Conservation (phyloP, 2,113 vertebrate genomes). For the Varanus salvator region DNA sequence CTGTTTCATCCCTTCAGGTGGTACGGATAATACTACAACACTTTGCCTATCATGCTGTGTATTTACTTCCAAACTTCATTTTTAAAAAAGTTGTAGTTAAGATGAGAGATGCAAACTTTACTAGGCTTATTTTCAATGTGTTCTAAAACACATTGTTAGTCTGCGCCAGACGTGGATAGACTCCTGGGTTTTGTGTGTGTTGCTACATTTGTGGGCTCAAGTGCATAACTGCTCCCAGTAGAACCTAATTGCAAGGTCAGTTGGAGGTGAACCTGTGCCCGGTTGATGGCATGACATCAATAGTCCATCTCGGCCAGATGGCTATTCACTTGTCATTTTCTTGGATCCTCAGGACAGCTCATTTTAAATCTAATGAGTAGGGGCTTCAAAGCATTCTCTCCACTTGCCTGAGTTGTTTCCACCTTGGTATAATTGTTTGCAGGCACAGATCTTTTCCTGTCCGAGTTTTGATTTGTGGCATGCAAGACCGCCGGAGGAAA, state of each 20-base stretch:
- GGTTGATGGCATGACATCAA: constrained; percentile 36
- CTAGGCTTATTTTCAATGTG: neutral
- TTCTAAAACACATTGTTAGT: constrained; percentile 4
- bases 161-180: neutral
- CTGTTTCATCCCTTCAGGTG: constrained; percentile 31
- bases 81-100: neutral
- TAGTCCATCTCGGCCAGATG: constrained; percentile 51
- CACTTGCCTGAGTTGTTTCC: neutral
- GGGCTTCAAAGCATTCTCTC: constrained; percentile 25
- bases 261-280: constrained; percentile 54
- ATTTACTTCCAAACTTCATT: neutral
- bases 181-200: neutral
- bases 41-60: neutral
- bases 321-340: constrained; percentile 47
- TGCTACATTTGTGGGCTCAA: constrained; percentile 41
- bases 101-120: constrained; percentile 9
- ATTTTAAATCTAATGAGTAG: neutral
- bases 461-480: neutral
- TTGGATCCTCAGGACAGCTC: constrained; percentile 44
- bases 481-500: neutral
- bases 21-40: constrained; percentile 17
- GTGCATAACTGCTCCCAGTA: constrained; percentile 58
- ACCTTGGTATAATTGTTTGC: neutral
- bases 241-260: constrained; percentile 72
- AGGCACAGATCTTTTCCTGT: neutral